These are phyloP conservation scores for Drosophila funebris DNA, from an alignment of 1,140 invertebrate genomes.

Conservation along the genomic window DNA sequence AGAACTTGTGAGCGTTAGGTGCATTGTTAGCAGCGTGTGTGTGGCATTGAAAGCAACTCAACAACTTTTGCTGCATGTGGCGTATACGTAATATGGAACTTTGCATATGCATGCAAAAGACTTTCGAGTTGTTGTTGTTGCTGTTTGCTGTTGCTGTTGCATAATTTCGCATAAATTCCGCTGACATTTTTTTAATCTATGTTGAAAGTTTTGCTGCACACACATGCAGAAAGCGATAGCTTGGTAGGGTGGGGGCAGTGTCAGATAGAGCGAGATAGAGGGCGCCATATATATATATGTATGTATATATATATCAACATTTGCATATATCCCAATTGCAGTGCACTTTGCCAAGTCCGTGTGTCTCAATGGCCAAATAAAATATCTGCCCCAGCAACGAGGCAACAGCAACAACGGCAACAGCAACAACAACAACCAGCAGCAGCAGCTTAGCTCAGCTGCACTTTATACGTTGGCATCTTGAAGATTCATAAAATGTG, in stretches of 20 bases:
- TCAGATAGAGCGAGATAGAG: not conserved
- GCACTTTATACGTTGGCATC: conserved; percentile 65
- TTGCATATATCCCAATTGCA: conserved; percentile 81
- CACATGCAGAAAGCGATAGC: not conserved
- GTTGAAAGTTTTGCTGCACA: conserved; percentile 65
- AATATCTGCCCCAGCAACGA: conserved; percentile 56
- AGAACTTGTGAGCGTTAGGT: too few species aligned
- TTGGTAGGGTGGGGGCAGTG: not conserved
- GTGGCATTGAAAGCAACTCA: conserved; percentile 65
- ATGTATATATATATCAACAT: conserved; percentile 63
- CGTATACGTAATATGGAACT: conserved; percentile 70
- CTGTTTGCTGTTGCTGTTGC: conserved; percentile 43
- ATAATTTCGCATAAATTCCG: conserved; percentile 76
- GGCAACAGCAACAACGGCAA: conserved; percentile 1
- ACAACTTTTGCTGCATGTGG: conserved; percentile 40
- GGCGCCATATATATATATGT: conserved; percentile 1
- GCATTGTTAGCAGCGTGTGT: conserved; percentile 21
- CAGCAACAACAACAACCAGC: conserved; percentile 1
- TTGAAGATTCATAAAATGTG: conserved; percentile 79
- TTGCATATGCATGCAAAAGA: conserved; percentile 74
- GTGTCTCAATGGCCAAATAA: conserved; percentile 81
- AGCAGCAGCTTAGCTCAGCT: conserved; percentile 62
- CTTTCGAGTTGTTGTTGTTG: conserved; percentile 29
- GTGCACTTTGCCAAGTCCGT: conserved; percentile 68
- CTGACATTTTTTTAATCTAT: conserved; percentile 80